Evolutionary conservation across 1,140 invertebrate species (phyloP).

Genomic region (Drosophila subpulchrella): DNA sequence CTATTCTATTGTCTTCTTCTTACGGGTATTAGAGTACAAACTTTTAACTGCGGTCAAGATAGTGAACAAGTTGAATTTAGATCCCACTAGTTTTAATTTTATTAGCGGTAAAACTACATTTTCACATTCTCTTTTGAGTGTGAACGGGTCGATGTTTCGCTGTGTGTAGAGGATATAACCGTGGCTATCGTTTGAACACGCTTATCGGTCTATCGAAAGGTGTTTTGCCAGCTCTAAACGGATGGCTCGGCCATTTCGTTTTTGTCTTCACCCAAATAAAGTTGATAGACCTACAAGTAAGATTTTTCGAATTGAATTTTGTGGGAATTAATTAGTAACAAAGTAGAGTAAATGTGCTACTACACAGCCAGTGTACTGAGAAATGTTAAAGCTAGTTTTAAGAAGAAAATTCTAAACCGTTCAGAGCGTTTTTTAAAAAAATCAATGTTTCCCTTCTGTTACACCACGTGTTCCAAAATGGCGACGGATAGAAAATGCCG

Average conservation of each 20-base stretch:
- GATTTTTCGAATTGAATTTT: background rate
- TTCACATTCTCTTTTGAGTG: too few species aligned
- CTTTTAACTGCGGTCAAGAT: too few species aligned
- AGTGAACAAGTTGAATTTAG: too few species aligned
- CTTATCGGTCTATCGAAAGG: background rate
- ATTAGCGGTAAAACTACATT: too few species aligned
- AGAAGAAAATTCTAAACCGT: background rate
- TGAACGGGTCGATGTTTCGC: too few species aligned
- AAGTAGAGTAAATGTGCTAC: too few species aligned
- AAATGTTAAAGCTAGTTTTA: background rate
- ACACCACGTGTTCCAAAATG: slow-evolving; percentile 73
- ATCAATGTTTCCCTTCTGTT: background rate
- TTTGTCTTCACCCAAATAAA: slow-evolving; percentile 42
- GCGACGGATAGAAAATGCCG: slow-evolving; percentile 31
- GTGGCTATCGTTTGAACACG: background rate
- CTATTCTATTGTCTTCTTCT: too few species aligned
- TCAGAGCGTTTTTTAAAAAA: too few species aligned
- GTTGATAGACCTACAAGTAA: slow-evolving; percentile 54
- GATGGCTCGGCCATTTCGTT: slow-evolving; percentile 44
- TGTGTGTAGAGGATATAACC: background rate
- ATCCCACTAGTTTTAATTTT: too few species aligned
- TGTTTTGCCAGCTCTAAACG: background rate
- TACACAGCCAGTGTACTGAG: background rate
- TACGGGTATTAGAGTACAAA: too few species aligned
- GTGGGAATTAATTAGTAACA: background rate